phyloP scores from a whole-genome alignment of 2,113 vertebrate genomes.

The Thalassarche chlororhynchos region DNA sequence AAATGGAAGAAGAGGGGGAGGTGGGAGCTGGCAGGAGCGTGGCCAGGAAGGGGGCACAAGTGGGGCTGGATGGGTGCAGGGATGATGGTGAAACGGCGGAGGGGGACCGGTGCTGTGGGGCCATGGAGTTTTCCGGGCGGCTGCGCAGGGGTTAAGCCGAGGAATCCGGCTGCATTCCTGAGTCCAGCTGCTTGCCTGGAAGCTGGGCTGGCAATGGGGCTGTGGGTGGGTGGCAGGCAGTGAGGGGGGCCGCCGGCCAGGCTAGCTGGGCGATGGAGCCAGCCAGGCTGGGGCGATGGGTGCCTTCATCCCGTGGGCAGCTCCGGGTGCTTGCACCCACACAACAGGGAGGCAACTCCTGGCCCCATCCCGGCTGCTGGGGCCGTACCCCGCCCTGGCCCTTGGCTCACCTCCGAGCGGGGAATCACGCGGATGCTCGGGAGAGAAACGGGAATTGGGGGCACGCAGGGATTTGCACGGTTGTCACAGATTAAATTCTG shows the following conservation, averaged over 20 bases:
- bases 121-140: neutral
- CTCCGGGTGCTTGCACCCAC: neutral
- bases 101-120: neutral
- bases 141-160: constrained; percentile 47
- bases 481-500: constrained; percentile 21
- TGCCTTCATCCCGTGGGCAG: neutral
- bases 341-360: neutral
- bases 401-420: constrained; percentile 29
- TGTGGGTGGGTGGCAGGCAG: constrained; percentile 60
- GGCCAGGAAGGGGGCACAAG: neutral
- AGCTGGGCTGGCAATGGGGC: constrained; percentile 58
- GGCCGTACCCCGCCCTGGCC: neutral
- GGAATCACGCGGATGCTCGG: constrained; percentile 27
- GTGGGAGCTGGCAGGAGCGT: neutral
- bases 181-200: constrained; percentile 69
- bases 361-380: neutral
- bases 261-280: neutral
- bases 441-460: constrained; percentile 32
- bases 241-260: neutral
- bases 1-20: neutral
- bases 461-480: constrained; percentile 29
- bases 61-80: neutral
- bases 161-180: constrained; percentile 66
- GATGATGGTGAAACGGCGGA: neutral
- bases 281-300: neutral